A percentile compares a stretch with the other conserved stretches of the same genome.
These are phyloP conservation scores for Typhlichthys subterraneus DNA, from an alignment of 2,797 vertebrate species.

Conservation along the genomic window DNA sequence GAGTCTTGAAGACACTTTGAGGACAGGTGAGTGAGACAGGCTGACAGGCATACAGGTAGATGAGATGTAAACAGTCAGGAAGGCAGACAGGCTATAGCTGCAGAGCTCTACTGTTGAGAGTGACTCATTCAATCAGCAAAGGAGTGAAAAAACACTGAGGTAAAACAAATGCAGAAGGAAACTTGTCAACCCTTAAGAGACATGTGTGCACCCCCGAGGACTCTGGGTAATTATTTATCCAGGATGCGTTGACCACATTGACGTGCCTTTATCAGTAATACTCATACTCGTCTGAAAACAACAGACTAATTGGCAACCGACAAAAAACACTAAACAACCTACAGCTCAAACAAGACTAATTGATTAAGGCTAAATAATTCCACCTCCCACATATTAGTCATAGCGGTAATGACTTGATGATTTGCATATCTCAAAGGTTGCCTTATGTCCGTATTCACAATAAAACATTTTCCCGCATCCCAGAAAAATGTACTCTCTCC, in stretches of 20 bases:
- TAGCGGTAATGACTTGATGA: too few relatives aligned
- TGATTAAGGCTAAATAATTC: too few relatives aligned
- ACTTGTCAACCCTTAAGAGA: conserved; percentile 1
- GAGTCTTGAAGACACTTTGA: too few relatives aligned
- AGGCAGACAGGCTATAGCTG: background rate
- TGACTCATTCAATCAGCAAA: conserved; percentile 41
- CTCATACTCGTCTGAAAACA: background rate
- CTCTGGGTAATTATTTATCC: conserved; percentile 1
- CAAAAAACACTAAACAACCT: background rate
- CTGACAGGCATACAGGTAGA: conserved; percentile 11
- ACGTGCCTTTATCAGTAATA: background rate
- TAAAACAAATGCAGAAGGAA: conserved; percentile 4
- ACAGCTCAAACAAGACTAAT: background rate
- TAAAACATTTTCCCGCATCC: too few relatives aligned
- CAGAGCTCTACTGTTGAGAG: conserved; percentile 7
- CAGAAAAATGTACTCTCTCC: too few relatives aligned
- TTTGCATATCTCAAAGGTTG: too few relatives aligned
- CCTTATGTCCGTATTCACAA: too few relatives aligned
- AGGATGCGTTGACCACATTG: background rate
- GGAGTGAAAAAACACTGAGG: conserved; percentile 9
- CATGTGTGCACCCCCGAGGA: background rate
- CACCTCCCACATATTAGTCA: too few relatives aligned
- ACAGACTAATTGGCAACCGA: background rate
- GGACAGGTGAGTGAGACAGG: background rate
- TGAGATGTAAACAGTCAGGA: background rate